These are phyloP conservation scores for Trachythela sp. DNA, from an alignment of 64 coral and sea anemone genomes.

Conservation along the genomic window DNA sequence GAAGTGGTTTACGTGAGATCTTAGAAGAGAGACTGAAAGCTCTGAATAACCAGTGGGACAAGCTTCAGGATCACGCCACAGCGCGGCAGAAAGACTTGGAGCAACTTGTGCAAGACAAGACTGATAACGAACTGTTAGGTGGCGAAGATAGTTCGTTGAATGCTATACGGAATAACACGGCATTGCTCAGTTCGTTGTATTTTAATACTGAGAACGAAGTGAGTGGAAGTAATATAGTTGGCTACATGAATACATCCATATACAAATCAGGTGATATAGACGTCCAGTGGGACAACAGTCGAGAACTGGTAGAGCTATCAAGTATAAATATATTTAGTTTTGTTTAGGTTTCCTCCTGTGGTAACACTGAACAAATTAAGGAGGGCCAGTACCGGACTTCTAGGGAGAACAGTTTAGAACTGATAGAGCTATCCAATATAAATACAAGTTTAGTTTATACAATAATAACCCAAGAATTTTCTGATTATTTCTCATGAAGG, in stretches of 20 bases:
- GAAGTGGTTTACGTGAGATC: neutral
- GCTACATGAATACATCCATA: too few relatives aligned
- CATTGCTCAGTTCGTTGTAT: slow-evolving; percentile 5
- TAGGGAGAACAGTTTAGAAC: too few relatives aligned
- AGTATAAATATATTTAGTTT: too few relatives aligned
- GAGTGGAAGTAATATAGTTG: neutral
- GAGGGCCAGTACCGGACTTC: too few relatives aligned
- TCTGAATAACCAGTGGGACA: slow-evolving; percentile 11
- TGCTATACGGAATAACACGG: neutral
- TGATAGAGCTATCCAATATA: too few relatives aligned
- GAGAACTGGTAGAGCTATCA: too few relatives aligned
- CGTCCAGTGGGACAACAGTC: too few relatives aligned
- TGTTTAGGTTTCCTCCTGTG: too few relatives aligned
- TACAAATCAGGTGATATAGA: too few relatives aligned
- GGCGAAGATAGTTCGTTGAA: neutral
- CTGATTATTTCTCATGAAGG: neutral
- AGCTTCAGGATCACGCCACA: neutral
- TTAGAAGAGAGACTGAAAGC: neutral
- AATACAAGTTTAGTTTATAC: too few relatives aligned
- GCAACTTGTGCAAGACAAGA: neutral
- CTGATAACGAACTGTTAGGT: neutral
- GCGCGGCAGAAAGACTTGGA: slow-evolving; percentile 8
- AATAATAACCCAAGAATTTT: too few relatives aligned
- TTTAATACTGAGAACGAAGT: slow-evolving; percentile 6
- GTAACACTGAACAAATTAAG: too few relatives aligned